phyloP scores from a whole-genome alignment of 2,888 invertebrate species.

The Scaptomyza polygonia region DNA sequence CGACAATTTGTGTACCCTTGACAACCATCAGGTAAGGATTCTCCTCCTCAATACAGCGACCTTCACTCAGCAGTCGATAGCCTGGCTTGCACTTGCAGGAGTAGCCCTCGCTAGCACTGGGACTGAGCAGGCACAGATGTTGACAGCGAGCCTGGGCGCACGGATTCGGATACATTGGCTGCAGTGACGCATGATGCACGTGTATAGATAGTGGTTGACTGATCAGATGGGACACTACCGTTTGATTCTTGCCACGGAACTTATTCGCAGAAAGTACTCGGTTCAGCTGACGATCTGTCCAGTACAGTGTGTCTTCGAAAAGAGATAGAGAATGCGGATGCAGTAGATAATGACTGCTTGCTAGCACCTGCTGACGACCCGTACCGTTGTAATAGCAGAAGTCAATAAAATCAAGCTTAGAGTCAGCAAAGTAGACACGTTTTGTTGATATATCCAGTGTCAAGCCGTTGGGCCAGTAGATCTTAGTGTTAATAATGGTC shows the following conservation, averaged over 20 bases:
- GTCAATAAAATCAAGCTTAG: constrained; percentile 98
- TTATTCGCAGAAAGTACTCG: constrained; percentile 96
- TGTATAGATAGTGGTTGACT: constrained; percentile 98
- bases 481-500: constrained; percentile 95
- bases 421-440: constrained; percentile 98
- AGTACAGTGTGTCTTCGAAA: constrained; percentile 98
- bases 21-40: constrained; percentile 95
- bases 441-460: constrained; percentile 97
- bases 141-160: constrained; percentile 91
- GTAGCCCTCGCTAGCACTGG: constrained; percentile 88
- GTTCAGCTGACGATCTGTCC: constrained; percentile 97
- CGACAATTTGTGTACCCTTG: constrained; percentile 94
- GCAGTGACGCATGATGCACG: constrained; percentile 97
- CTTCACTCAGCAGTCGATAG: constrained; percentile 88
- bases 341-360: constrained; percentile 94
- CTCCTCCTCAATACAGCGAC: constrained; percentile 93
- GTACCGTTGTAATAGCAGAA: constrained; percentile 98
- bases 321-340: constrained; percentile 98
- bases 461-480: constrained; percentile 99
- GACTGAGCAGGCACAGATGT: constrained; percentile 96
- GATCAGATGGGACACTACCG: constrained; percentile 96
- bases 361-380: constrained; percentile 93
- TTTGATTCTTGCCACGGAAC: constrained; percentile 95
- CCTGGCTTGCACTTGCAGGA: constrained; percentile 97
- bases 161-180: constrained; percentile 91